Evolutionary conservation across 2,113 vertebrate genomes (phyloP).

Genomic region (Galeopterus variegatus): DNA sequence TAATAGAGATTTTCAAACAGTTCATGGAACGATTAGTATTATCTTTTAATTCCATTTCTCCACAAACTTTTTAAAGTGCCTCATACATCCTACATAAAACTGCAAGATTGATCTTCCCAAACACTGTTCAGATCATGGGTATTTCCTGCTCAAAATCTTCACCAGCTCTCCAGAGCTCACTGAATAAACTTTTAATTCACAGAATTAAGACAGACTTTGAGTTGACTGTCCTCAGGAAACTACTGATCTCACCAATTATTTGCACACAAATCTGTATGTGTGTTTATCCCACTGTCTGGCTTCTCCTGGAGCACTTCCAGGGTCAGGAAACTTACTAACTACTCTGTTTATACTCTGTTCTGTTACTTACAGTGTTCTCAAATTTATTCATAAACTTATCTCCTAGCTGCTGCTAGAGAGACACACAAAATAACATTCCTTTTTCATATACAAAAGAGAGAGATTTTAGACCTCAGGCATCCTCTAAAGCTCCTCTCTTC

Average conservation of each 20-base stretch:
- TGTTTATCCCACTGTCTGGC: not conserved
- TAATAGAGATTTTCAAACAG: no score
- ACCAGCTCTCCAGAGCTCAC: not conserved
- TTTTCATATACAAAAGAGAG: not conserved
- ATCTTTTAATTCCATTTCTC: no score
- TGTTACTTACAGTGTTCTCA: not conserved
- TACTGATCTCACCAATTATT: not conserved
- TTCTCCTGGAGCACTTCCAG: not conserved
- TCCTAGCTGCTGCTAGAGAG: not conserved
- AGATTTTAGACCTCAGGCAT: not conserved
- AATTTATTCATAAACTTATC: not conserved
- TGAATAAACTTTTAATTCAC: not conserved
- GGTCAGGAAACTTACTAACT: not conserved
- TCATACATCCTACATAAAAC: not conserved
- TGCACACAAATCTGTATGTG: not conserved
- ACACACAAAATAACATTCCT: conserved; percentile 10
- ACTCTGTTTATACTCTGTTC: not conserved
- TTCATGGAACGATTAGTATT: no score
- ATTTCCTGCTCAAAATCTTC: not conserved
- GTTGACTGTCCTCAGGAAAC: not conserved
- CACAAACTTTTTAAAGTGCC: no score
- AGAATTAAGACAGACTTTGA: not conserved
- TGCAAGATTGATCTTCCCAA: not conserved
- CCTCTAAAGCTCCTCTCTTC: not conserved
- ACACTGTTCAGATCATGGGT: not conserved